Percentiles rank a stretch among this genome's conserved stretches.
Conservation (phyloP, 2,888 invertebrate species). For the Andrena fulva region DNA sequence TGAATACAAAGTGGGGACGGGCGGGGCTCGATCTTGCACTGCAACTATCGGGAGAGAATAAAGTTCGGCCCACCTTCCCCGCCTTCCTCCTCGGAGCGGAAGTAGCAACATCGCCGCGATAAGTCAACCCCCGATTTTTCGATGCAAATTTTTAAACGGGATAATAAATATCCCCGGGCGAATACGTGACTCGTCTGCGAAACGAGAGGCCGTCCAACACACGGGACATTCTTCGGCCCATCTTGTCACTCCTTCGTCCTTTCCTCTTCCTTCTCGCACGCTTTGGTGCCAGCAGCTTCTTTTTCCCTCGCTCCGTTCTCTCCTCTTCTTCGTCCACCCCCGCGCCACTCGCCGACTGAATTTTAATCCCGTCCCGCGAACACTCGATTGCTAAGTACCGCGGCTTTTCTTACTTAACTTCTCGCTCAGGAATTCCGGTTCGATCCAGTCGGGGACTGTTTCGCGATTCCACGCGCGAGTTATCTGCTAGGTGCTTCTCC, state of each 20-base stretch:
- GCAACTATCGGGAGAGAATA: conserved; percentile 15
- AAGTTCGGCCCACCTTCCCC: conserved; percentile 15
- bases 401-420: background rate
- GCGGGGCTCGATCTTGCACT: background rate
- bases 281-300: background rate
- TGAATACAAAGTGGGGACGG: conserved; percentile 29
- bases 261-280: background rate
- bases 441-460: conserved; percentile 5
- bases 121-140: conserved; percentile 61
- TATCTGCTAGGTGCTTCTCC: background rate
- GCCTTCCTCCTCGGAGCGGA: background rate
- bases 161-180: conserved; percentile 73
- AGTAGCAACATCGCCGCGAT: conserved; percentile 37
- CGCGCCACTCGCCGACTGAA: conserved; percentile 47
- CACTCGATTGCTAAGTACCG: conserved; percentile 31
- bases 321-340: conserved; percentile 29
- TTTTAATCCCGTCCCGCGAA: conserved; percentile 53
- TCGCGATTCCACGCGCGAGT: background rate
- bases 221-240: conserved; percentile 38
- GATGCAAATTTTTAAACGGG: conserved; percentile 76
- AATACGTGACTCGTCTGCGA: conserved; percentile 58
- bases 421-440: background rate
- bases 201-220: conserved; percentile 49
- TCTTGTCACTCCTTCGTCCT: conserved; percentile 48
- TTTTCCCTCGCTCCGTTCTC: background rate